Evolutionary conservation across 2,797 vertebrate genomes (phyloP), one percentile per base, ranked within the genome.

Genomic region (Cyclopterus lumpus): DNA sequence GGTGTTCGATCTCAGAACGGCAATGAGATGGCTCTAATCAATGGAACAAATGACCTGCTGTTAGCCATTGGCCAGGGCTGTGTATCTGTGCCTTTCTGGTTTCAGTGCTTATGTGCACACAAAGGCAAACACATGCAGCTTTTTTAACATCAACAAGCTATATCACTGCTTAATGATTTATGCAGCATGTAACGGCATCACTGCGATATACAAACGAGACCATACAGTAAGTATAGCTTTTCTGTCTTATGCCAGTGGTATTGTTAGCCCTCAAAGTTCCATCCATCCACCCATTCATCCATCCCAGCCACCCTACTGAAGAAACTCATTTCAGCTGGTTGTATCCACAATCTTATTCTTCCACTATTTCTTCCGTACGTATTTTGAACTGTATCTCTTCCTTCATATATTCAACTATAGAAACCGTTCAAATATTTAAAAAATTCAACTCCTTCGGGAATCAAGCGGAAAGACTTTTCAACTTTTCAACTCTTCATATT

Each of bases 31-130:
- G 79, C 55, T 82, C 26, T 62, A 85, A 91, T 91, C 89, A 86
- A 88, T 84, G 77, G 80, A 85, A 89, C 86, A 90, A 85, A 90
- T 90, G 54, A 83, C 84, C 76, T 79, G 71, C 88, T 79, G 87
- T 91, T 89, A 89, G 79, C 84, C 48, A 73, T 81, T 75, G 79
- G 76, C 67, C 71, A 54, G 57, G 44, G 34, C 66, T 78, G 79
- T 84, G 58, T 70, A 53, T 77, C 70, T 70, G 53, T 63, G 54
- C 57, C 61, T 74, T 53, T 60, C 10, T 68, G 60, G 68, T 70
- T 78, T 82, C 73, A 66, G 53, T 72, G 44, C 63, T 26, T 26
- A 1, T 26, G 51, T 53, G 48, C 51, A 53, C 51, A 73, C 73
- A 48, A 38, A 69, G 65, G 62, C 6, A 71, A 72, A 77, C 44